A percentile compares a stretch with the other conserved stretches of the same genome.
These are phyloP conservation scores for Hydractinia echinata DNA, from an alignment of 30 jellyfish, hydroid and myxozoan species.

Conservation along the genomic window DNA sequence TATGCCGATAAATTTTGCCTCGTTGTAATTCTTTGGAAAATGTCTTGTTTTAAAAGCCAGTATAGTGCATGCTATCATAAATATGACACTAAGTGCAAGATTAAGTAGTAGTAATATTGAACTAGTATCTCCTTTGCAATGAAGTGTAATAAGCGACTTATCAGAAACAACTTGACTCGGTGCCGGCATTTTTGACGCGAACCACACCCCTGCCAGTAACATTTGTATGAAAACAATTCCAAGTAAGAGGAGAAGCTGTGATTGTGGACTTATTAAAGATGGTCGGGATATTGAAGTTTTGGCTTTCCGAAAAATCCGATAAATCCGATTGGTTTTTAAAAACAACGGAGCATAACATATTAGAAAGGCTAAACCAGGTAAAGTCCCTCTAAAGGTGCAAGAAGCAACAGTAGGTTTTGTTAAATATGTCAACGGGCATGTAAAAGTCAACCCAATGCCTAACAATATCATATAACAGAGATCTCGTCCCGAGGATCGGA, in stretches of 20 bases:
- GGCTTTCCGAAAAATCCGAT: conserved; percentile 62
- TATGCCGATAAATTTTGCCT: conserved; percentile 65
- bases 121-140: conserved; percentile 41
- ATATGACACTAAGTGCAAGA: conserved; percentile 41
- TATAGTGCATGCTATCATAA: conserved; percentile 74
- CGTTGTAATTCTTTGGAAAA: conserved; percentile 87
- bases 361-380: conserved; percentile 64
- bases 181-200: conserved; percentile 24
- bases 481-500: conserved; percentile 84
- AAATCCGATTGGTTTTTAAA: conserved; percentile 54
- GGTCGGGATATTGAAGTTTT: conserved; percentile 55
- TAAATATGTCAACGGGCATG: conserved; percentile 42
- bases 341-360: conserved; percentile 67
- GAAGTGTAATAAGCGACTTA: conserved; percentile 6
- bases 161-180: conserved; percentile 21
- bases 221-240: conserved; percentile 48
- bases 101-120: conserved; percentile 45
- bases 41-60: conserved; percentile 70
- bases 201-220: conserved; percentile 60
- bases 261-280: conserved; percentile 52
- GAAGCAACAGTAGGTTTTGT: conserved; percentile 41
- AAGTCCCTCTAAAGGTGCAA: conserved; percentile 53
- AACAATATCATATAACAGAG: conserved; percentile 55
- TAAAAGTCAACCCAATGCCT: conserved; percentile 54
- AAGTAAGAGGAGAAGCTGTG: conserved; percentile 49